Evolutionary conservation across 2,888 invertebrate genomes (phyloP).

Genomic region (Deilephila porcellus): DNA sequence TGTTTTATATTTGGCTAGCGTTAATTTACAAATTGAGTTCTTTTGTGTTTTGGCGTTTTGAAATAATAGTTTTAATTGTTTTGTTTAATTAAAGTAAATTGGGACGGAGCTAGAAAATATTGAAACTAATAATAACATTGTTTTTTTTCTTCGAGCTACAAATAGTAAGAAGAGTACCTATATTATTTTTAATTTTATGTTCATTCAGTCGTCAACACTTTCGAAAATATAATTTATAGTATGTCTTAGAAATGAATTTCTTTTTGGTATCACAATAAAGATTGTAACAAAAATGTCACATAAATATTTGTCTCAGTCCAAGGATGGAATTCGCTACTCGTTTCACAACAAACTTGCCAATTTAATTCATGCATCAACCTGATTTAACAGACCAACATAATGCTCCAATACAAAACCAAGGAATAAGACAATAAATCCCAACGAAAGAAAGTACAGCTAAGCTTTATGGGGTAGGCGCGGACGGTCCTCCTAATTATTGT

Average conservation of each 20-base stretch:
- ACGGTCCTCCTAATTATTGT: conserved; percentile 25
- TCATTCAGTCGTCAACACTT: too few relatives aligned
- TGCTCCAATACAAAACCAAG: background rate
- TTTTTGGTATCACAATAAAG: too few relatives aligned
- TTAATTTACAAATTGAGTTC: conserved; percentile 14
- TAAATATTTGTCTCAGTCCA: too few relatives aligned
- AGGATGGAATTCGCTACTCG: too few relatives aligned
- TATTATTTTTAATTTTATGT: too few relatives aligned
- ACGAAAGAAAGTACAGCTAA: conserved; percentile 35
- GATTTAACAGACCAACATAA: too few relatives aligned
- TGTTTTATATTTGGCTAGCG: conserved; percentile 5
- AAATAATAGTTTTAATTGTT: conserved; percentile 11
- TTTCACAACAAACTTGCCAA: too few relatives aligned
- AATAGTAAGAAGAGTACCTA: too few relatives aligned
- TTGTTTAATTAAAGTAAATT: background rate
- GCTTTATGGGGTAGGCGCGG: conserved; percentile 41
- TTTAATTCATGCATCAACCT: too few relatives aligned
- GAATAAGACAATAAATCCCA: conserved; percentile 15
- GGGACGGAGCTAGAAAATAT: background rate
- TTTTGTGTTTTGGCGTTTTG: background rate
- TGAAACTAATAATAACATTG: background rate
- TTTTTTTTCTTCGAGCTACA: background rate
- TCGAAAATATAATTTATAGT: too few relatives aligned
- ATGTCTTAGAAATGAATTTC: too few relatives aligned
- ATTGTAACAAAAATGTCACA: too few relatives aligned